A percentile compares a stretch with the other conserved stretches of the same genome.
Evolutionary conservation across 2,888 invertebrate genomes (phyloP).

Genomic region (Allygus modestus): DNA sequence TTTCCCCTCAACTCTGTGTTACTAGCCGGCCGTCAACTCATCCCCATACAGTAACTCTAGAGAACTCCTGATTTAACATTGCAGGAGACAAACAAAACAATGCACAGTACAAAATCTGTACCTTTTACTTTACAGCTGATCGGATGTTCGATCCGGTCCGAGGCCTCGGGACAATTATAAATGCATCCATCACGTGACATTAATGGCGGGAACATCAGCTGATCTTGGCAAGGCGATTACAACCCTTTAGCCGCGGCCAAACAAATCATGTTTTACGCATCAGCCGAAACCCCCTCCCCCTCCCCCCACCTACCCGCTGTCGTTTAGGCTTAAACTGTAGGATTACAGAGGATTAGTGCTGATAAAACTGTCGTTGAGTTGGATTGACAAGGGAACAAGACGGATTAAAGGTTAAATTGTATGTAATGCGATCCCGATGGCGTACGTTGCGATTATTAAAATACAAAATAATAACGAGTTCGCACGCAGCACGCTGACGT

Average conservation of each 20-base stretch:
- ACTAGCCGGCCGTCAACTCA: no score
- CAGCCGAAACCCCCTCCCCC: neutral
- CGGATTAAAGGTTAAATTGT: slow-evolving; percentile 9
- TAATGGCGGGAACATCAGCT: slow-evolving; percentile 52
- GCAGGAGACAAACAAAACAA: no score
- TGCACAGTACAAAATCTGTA: no score
- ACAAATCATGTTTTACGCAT: slow-evolving; percentile 59
- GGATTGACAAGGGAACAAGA: slow-evolving; percentile 21
- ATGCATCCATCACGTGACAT: slow-evolving; percentile 23
- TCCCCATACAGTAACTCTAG: no score
- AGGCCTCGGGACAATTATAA: slow-evolving; percentile 3
- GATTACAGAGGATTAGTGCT: slow-evolving; percentile 35
- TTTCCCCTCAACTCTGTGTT: no score
- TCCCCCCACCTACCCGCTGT: neutral
- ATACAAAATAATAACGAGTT: no score
- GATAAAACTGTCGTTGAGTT: slow-evolving; percentile 19
- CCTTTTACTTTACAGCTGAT: neutral
- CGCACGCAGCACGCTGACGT: no score
- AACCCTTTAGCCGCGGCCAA: slow-evolving; percentile 48
- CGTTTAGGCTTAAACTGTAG: slow-evolving; percentile 31
- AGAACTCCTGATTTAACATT: no score
- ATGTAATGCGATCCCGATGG: no score
- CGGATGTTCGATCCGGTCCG: neutral
- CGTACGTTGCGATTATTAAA: no score
- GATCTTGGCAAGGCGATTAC: slow-evolving; percentile 40